These are phyloP conservation scores for Amphimedon queenslandica DNA, from an alignment of 37 sponge, comb jelly and placozoan species.

Conservation along the genomic window DNA sequence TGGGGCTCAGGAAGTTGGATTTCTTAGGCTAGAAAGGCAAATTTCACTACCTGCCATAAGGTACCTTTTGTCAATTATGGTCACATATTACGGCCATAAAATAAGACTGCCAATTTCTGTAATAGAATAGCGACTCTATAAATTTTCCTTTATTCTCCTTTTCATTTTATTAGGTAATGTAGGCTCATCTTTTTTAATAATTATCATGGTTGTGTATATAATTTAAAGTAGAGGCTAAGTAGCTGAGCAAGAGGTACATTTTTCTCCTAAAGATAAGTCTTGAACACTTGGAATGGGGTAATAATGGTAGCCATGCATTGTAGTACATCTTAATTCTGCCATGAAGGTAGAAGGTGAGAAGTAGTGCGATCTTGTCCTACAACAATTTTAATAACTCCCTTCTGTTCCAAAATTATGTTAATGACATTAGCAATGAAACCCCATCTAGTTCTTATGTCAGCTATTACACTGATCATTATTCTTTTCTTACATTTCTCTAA, in stretches of 20 bases:
- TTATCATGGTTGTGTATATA: not conserved
- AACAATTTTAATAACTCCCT: slow-evolving; percentile 11
- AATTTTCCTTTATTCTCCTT: not conserved
- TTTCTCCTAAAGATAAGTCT: slow-evolving; percentile 12
- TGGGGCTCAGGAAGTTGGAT: too few species aligned
- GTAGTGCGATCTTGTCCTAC: not conserved
- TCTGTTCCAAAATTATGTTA: slow-evolving; percentile 16
- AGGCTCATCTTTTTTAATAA: not conserved
- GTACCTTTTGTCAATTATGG: too few species aligned
- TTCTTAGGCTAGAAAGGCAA: too few species aligned
- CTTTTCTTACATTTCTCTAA: not conserved
- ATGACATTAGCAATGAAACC: slow-evolving; percentile 16
- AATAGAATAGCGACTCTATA: not conserved
- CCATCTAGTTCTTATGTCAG: slow-evolving; percentile 7
- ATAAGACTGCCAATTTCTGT: not conserved
- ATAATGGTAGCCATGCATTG: not conserved
- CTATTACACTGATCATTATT: not conserved
- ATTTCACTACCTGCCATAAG: too few species aligned
- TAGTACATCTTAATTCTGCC: slow-evolving; percentile 15
- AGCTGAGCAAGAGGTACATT: slow-evolving; percentile 6
- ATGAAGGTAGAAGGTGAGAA: slow-evolving; percentile 12
- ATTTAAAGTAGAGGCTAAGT: slow-evolving; percentile 4
- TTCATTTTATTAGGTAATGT: slow-evolving; percentile 23
- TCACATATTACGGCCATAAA: too few species aligned
- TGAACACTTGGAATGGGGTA: not conserved